Conservation (phyloP, 2,888 invertebrate species). For the Sminthurides aquaticus region DNA sequence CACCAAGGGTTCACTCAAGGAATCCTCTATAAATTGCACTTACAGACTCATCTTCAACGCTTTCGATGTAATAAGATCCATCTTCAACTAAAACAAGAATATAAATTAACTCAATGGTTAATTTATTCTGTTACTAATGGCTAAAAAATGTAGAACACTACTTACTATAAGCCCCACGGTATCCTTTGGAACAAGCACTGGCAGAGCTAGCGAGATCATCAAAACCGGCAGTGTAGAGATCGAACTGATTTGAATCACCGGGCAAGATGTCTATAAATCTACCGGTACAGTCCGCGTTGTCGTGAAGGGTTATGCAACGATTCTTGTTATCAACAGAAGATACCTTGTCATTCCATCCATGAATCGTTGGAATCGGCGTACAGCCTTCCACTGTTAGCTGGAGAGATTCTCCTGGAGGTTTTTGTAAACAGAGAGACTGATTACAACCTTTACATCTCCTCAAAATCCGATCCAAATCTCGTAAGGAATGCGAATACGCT, state of each 20-base stretch:
- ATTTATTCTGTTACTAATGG: no score
- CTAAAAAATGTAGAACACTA: no score
- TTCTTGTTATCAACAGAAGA: constrained; percentile 16
- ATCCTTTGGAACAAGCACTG: constrained; percentile 27
- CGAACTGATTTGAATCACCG: constrained; percentile 20
- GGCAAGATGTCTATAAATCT: constrained; percentile 18
- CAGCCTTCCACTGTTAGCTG: constrained; percentile 18
- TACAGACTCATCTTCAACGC: constrained; percentile 22
- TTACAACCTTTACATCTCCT: no score
- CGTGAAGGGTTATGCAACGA: constrained; percentile 16
- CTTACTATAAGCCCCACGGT: constrained; percentile 16
- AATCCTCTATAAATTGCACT: no score
- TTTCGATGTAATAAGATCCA: constrained; percentile 19
- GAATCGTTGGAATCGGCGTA: constrained; percentile 8
- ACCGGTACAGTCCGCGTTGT: constrained; percentile 19
- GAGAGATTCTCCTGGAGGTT: constrained; percentile 13
- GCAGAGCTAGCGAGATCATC: constrained; percentile 30
- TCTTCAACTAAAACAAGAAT: constrained; percentile 12
- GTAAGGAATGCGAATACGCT: no score
- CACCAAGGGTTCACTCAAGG: not conserved
- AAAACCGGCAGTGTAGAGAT: constrained; percentile 31
- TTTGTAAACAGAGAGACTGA: no score
- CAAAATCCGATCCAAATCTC: no score
- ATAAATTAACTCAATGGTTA: no score
- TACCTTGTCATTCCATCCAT: constrained; percentile 16